Base-by-base conservation (phyloP, 2,113 vertebrate genomes). In the Eubucco bourcierii region DNA sequence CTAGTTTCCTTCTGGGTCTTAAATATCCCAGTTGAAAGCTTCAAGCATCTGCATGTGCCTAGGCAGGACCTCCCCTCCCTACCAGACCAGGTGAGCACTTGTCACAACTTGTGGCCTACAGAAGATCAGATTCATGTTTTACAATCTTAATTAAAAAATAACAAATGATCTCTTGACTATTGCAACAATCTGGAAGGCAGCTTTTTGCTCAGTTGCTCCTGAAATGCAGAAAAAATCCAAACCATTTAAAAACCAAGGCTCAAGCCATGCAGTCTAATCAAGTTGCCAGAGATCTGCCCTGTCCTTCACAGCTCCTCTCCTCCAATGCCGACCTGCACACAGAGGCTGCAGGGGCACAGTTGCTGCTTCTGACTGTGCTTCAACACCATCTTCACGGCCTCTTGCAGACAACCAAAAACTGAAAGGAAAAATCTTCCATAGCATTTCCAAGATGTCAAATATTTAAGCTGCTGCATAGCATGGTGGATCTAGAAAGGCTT, bases 311-410 rank as follows among this genome's bases (percentile, higher is more conserved):
- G 78, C 53, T 78, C 61, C 53, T 74, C 12, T 88, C n/a, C 56
- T 25, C 65, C 2, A 1, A 27, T 65, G 16, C 34, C 3, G 4
- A 11, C 47, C 70, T 2, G 1, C 3, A 1, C 3, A 1, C 60
- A 66, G 65, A 74, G 23, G 37, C 31, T n/a, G 33, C 77, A 55
- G 50, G 41, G 28, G 9, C 37, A 80, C 56, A 86, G 77, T 65
- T 92, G 74, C 77, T 78, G 65, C 80, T 74, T 25, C 58, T 84
- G 52, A 52, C 60, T 64, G 27, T 39, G 27, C 52, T 77, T 71
- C 28, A n/a, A 39, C 74, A 88, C 28, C 59, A 44, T 1, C 4
- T 10, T 1, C 3, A 1, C 25, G 39, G n/a, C n/a, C 76, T 73
- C 44, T 9, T 23, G 27, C 37, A 76, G 18, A 20, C 15, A 60